Conservation (phyloP, 30 jellyfish, hydroid and myxozoan species). For the Catostylus mosaicus region DNA sequence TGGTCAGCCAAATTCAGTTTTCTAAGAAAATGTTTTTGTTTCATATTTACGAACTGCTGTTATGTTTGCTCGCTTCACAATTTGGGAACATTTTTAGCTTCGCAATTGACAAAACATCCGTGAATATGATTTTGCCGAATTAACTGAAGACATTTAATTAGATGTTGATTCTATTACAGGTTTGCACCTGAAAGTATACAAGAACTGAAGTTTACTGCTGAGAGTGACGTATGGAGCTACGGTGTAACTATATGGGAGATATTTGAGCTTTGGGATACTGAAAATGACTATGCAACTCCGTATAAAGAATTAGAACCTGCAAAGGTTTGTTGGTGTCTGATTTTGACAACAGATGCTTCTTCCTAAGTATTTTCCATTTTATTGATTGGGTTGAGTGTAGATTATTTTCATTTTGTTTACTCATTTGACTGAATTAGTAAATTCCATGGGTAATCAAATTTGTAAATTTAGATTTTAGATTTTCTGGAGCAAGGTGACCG, state of each 20-base stretch:
- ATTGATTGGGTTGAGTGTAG: not conserved
- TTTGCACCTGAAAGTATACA: conserved; percentile 71
- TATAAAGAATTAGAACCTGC: conserved; percentile 27
- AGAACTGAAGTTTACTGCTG: conserved; percentile 52
- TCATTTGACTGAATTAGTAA: too few relatives aligned
- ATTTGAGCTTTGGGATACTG: conserved; percentile 59
- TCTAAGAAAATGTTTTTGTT: too few relatives aligned
- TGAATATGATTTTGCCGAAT: too few relatives aligned
- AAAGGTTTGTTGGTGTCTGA: conserved; percentile 27
- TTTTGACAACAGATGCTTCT: not conserved
- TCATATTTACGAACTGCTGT: too few relatives aligned
- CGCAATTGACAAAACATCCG: too few relatives aligned
- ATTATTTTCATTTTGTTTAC: not conserved
- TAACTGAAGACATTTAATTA: too few relatives aligned
- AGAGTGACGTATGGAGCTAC: conserved; percentile 92
- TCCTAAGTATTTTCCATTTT: not conserved
- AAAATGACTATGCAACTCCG: conserved; percentile 36
- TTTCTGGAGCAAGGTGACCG: conserved; percentile 54
- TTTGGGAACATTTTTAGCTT: too few relatives aligned
- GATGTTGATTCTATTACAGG: conserved; percentile 24
- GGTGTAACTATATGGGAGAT: conserved; percentile 93
- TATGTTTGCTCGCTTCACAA: too few relatives aligned
- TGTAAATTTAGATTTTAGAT: conserved; percentile 55
- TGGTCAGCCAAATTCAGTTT: too few relatives aligned
- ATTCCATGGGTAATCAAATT: too few relatives aligned